Percentiles rank a stretch among this genome's conserved stretches.
These are phyloP conservation scores for Saccostrea echinata DNA, from an alignment of 1,140 invertebrate genomes.

Conservation along the genomic window DNA sequence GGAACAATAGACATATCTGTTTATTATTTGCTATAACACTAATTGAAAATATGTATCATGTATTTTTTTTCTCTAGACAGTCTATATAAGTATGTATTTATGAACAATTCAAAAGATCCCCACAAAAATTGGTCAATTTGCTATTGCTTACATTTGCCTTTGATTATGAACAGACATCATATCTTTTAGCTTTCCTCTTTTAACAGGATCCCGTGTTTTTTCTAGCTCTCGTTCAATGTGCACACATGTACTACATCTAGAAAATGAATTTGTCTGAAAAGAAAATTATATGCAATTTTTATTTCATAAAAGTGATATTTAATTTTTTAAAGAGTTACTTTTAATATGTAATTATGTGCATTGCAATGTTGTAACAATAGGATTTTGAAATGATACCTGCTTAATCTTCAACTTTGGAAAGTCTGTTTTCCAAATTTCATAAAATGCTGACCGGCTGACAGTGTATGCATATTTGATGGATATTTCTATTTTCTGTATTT, in stretches of 20 bases:
- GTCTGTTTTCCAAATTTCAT: background rate
- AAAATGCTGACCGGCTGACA: background rate
- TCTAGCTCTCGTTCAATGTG: conserved; percentile 41
- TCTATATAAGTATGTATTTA: too few species aligned
- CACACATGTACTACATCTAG: conserved; percentile 42
- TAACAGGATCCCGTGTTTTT: conserved; percentile 29
- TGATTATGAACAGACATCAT: conserved; percentile 42
- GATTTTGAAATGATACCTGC: background rate
- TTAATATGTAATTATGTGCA: too few species aligned
- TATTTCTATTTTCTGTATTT: background rate
- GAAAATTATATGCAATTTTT: background rate
- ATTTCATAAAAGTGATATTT: background rate
- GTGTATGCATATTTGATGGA: background rate
- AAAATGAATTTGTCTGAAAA: conserved; percentile 41
- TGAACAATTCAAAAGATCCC: too few species aligned
- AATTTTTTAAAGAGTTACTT: too few species aligned
- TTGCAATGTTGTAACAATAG: too few species aligned
- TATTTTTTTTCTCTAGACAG: too few species aligned
- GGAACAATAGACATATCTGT: too few species aligned
- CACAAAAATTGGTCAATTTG: too few species aligned
- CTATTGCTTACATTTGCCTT: conserved; percentile 46
- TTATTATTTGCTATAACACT: too few species aligned
- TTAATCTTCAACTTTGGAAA: conserved; percentile 19
- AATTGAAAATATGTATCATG: too few species aligned
- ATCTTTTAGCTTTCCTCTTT: background rate